A percentile compares a stretch with the other conserved stretches of the same genome.
These are phyloP conservation scores for Drosophila punjabiensis DNA, from an alignment of 1,140 invertebrate genomes.

Conservation along the genomic window DNA sequence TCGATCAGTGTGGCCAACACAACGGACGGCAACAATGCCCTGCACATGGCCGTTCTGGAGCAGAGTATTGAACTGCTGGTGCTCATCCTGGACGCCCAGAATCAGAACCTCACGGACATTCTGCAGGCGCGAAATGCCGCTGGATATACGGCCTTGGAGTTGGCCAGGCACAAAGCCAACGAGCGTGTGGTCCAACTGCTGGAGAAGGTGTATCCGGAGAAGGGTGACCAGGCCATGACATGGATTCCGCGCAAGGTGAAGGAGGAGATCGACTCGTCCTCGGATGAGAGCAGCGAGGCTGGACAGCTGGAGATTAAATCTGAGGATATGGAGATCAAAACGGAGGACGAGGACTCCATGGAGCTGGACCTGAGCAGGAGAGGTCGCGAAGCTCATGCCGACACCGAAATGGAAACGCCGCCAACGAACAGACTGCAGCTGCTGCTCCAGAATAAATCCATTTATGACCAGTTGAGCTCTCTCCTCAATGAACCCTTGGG, in stretches of 20 bases:
- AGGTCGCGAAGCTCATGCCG: background rate
- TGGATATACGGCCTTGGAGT: conserved; percentile 63
- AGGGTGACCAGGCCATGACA: conserved; percentile 55
- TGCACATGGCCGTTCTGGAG: conserved; percentile 87
- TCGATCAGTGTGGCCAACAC: conserved; percentile 86
- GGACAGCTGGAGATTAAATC: conserved; percentile 42
- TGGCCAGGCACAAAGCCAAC: conserved; percentile 57
- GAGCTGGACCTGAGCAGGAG: conserved; percentile 29
- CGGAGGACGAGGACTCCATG: conserved; percentile 27
- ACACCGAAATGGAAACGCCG: background rate
- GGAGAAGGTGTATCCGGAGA: conserved; percentile 62
- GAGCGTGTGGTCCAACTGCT: conserved; percentile 50
- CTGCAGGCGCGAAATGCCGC: conserved; percentile 66
- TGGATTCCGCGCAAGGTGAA: conserved; percentile 72
- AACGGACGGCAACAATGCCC: conserved; percentile 87
- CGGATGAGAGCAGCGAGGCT: conserved; percentile 70
- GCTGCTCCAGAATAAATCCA: conserved; percentile 35
- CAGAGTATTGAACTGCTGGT: conserved; percentile 85
- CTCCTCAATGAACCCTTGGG: conserved; percentile 44
- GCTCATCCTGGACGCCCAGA: conserved; percentile 85
- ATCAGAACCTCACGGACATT: conserved; percentile 51
- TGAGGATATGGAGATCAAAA: conserved; percentile 38
- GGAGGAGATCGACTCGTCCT: conserved; percentile 67
- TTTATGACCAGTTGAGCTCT: conserved; percentile 32
- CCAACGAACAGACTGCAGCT: conserved; percentile 27